phyloP scores from a whole-genome alignment of 2,888 invertebrate species.

The Clitarchus hookeri region DNA sequence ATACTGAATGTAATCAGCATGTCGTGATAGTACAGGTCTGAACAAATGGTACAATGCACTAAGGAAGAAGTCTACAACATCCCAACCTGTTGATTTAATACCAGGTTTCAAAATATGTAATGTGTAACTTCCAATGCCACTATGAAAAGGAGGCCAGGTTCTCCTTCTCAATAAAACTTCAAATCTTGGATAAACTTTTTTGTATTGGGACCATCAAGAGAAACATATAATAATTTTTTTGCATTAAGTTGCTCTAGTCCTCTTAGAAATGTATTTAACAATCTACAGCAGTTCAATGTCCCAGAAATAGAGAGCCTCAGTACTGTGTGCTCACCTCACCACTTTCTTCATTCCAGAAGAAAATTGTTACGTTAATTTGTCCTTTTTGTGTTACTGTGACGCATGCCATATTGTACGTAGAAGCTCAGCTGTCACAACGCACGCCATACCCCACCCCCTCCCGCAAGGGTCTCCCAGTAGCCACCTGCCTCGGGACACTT shows the following conservation, averaged over 20 bases:
- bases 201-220: not conserved
- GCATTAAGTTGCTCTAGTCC: not conserved
- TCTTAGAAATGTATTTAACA: not conserved
- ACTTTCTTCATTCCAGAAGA: not conserved
- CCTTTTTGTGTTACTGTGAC: constrained; percentile 14
- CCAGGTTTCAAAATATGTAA: not conserved
- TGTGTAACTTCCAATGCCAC: not conserved
- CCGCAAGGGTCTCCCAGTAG: too few relatives aligned
- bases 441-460: too few relatives aligned
- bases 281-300: not conserved
- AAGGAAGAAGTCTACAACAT: not conserved
- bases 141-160: not conserved
- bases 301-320: not conserved
- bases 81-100: not conserved
- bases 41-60: not conserved
- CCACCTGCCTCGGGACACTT: too few relatives aligned
- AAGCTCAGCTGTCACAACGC: too few relatives aligned
- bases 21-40: not conserved
- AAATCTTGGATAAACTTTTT: constrained; percentile 3
- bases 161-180: not conserved
- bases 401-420: too few relatives aligned
- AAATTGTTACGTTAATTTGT: not conserved
- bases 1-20: not conserved
- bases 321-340: not conserved
- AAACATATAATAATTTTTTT: not conserved